phyloP scores from a whole-genome alignment of 2,888 invertebrate genomes.

The Chrysodeixis includens region DNA sequence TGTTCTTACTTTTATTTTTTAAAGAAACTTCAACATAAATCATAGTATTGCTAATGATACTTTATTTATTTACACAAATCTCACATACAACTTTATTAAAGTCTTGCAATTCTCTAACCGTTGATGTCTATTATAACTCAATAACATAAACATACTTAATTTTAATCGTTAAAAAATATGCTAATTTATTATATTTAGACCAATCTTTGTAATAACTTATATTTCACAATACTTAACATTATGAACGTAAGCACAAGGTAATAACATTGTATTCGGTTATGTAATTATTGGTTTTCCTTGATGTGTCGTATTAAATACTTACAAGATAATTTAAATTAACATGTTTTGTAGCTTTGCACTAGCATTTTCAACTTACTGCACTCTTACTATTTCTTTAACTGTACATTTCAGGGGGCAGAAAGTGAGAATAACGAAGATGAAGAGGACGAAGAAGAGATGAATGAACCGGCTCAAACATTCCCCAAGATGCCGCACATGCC shows the following conservation, averaged over 20 bases:
- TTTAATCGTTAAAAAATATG: too few relatives aligned
- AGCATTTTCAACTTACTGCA: too few relatives aligned
- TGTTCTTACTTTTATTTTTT: too few relatives aligned
- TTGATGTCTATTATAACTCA: too few relatives aligned
- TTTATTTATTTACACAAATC: too few relatives aligned
- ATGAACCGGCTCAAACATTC: slow-evolving; percentile 63
- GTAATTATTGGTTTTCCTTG: slow-evolving; percentile 19
- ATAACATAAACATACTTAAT: too few relatives aligned
- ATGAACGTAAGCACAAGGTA: background rate
- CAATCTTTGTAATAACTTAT: too few relatives aligned
- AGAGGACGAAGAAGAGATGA: slow-evolving; percentile 76
- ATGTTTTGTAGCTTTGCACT: background rate
- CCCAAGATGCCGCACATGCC: slow-evolving; percentile 78
- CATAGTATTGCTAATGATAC: too few relatives aligned
- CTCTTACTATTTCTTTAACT: slow-evolving; percentile 1
- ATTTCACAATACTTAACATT: background rate
- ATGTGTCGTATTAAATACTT: slow-evolving; percentile 43
- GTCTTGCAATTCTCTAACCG: too few relatives aligned
- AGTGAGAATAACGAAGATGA: slow-evolving; percentile 83
- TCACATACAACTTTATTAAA: too few relatives aligned
- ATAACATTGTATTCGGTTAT: background rate
- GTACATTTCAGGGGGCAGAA: slow-evolving; percentile 79
- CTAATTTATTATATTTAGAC: too few relatives aligned
- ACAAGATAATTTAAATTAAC: background rate
- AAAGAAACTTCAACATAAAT: too few relatives aligned